These are phyloP conservation scores for Caenorhabditis sulstoni DNA, from an alignment of 2,888 invertebrate genomes.

Conservation along the genomic window DNA sequence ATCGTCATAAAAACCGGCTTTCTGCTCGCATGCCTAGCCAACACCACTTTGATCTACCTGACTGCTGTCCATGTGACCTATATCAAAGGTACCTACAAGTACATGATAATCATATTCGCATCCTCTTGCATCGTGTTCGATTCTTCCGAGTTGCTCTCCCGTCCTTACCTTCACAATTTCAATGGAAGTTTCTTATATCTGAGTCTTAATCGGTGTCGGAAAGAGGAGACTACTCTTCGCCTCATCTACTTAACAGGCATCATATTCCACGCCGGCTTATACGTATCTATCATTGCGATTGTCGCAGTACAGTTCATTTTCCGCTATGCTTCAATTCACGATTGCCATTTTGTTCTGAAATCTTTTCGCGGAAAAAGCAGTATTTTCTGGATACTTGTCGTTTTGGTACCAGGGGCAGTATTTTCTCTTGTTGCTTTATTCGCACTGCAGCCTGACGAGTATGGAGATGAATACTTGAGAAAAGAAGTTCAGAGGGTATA, in stretches of 20 bases:
- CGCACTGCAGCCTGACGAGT: background rate
- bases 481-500: background rate
- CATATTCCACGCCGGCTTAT: slow-evolving; percentile 12
- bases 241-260: background rate
- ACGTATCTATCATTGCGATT: slow-evolving; percentile 14
- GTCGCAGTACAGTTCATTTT: slow-evolving; percentile 25
- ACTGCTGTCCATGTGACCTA: background rate
- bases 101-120: slow-evolving; percentile 1
- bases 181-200: slow-evolving; percentile 3
- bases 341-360: too few species aligned
- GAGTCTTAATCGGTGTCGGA: background rate
- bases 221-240: background rate
- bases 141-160: background rate
- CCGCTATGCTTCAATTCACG: slow-evolving; percentile 14
- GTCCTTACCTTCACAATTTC: background rate
- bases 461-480: slow-evolving; percentile 1
- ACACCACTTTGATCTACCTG: background rate
- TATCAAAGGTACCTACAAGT: background rate
- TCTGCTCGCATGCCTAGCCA: background rate
- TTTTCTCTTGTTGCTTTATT: background rate
- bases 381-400: slow-evolving; percentile 6
- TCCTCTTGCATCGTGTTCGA: background rate
- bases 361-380: slow-evolving; percentile 1
- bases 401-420: slow-evolving; percentile 3
- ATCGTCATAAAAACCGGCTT: background rate